A percentile compares a stretch with the other conserved stretches of the same genome.
Conservation (phyloP, 2,797 vertebrate species). For the Tangara arthus region DNA sequence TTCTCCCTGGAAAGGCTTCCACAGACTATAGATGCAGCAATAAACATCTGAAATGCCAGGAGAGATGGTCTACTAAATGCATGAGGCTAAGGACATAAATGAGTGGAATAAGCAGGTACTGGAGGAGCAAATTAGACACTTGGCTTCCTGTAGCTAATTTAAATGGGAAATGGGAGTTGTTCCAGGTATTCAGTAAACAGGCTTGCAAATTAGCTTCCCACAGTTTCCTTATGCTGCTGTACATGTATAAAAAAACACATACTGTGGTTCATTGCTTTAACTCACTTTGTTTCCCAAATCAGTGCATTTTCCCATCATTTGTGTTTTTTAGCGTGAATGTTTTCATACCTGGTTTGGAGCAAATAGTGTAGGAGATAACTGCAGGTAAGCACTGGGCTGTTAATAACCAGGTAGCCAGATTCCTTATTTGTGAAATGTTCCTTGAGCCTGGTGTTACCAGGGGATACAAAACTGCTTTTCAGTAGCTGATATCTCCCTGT, state of each 20-base stretch:
- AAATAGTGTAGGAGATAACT: neutral
- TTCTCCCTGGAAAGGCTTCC: slow-evolving; percentile 9
- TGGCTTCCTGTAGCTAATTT: slow-evolving; percentile 65
- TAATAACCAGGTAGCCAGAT: slow-evolving; percentile 1
- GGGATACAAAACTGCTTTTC: slow-evolving; percentile 55
- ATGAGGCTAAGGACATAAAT: neutral
- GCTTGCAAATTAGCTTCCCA: slow-evolving; percentile 69
- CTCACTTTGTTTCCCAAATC: slow-evolving; percentile 16
- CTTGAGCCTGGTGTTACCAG: slow-evolving; percentile 48
- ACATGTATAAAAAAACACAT: slow-evolving; percentile 16
- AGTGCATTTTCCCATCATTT: neutral
- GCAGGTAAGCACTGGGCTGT: neutral
- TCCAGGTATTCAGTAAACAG: slow-evolving; percentile 69
- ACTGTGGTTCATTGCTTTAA: neutral
- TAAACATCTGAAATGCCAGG: slow-evolving; percentile 20
- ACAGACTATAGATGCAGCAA: slow-evolving; percentile 6
- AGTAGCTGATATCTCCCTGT: neutral
- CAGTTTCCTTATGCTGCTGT: slow-evolving; percentile 62
- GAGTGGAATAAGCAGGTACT: slow-evolving; percentile 48
- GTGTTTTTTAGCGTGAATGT: neutral
- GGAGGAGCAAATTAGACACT: slow-evolving; percentile 59
- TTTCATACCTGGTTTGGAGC: neutral
- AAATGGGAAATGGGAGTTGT: slow-evolving; percentile 68
- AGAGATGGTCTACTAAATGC: neutral
- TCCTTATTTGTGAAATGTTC: neutral